Base-by-base conservation (phyloP, 2,113 vertebrate species). In the Ochotona curzoniae region DNA sequence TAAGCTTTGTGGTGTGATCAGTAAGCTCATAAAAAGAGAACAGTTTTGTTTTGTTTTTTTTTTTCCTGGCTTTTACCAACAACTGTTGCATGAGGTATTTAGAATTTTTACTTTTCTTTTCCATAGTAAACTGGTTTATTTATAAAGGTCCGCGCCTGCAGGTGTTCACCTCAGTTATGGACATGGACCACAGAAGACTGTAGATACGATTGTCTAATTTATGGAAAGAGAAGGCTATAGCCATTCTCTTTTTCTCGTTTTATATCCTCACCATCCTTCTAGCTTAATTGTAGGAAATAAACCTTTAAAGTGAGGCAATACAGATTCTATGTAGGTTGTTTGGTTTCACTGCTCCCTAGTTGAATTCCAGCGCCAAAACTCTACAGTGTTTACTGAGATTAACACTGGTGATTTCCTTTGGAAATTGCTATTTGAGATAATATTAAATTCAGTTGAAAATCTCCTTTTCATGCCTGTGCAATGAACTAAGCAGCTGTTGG, bases 401-500 rank as follows among this genome's bases (percentile, higher is more conserved):
- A 97, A 95, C 69, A 44, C 23, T 78, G 84, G 91, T 28, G 96
- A 93, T 96, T 96, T 96, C 93, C 94, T 96, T 94, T 93, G 35
- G 93, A 97, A 95, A 95, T 93, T 94, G 93, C 96, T 97, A 93
- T 97, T 96, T 89, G 94, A 90, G 94, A 94, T 95, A 76, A 94
- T 93, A 96, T 96, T 95, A 96, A 80, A 97, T 92, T 95, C 88
- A 64, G 94, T 71, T 95, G 96, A 95, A 98, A 97, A 96, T 96
- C 70, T 87, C 0, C 89, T 93, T 94, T 87, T 82, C 90, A 66
- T 96, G 94, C 97, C 97, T 96, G 95, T 93, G 96, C 97, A 98
- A 96, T 96, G 97, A 98, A 94, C 12, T 83, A 69, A 96, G 95
- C 98, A 98, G 97, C 97, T 98, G 98, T 94, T 71, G 70, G 93